Percentiles rank a stretch among this genome's conserved stretches.
phyloP scores from a whole-genome alignment of 2,888 invertebrate species.

The Asteroscopus sphinx region DNA sequence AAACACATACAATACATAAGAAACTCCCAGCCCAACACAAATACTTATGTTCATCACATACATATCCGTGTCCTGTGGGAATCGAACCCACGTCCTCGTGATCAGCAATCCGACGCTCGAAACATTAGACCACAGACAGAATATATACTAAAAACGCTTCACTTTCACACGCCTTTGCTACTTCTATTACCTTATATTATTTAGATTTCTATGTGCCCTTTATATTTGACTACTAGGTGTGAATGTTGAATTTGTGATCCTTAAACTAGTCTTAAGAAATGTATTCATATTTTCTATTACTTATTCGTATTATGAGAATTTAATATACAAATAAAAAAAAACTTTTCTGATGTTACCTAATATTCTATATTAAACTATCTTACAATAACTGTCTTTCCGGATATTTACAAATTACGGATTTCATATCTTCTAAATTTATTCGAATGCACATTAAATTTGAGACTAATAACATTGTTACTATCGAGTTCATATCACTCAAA shows the following conservation, averaged over 20 bases:
- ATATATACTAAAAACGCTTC: no score
- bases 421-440: conserved; percentile 78
- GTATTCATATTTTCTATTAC: conserved; percentile 88
- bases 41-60: no score
- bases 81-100: no score
- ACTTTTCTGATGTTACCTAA: conserved; percentile 77
- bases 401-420: conserved; percentile 75
- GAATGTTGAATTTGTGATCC: conserved; percentile 85
- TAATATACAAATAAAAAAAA: conserved; percentile 75
- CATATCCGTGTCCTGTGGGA: no score
- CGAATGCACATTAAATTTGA: conserved; percentile 74
- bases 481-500: conserved; percentile 80
- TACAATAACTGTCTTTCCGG: conserved; percentile 72
- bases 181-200: no score
- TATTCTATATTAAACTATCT: conserved; percentile 73
- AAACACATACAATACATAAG: no score
- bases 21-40: no score
- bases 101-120: no score
- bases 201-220: no score
- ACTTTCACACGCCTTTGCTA: no score
- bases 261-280: conserved; percentile 83
- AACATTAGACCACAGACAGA: no score
- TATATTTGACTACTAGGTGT: conserved; percentile 63
- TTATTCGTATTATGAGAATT: conserved; percentile 80
- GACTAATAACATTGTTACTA: conserved; percentile 65